A percentile compares a stretch with the other conserved stretches of the same genome.
Conservation (phyloP, 2,113 vertebrate genomes). For the Parotia lawesii region DNA sequence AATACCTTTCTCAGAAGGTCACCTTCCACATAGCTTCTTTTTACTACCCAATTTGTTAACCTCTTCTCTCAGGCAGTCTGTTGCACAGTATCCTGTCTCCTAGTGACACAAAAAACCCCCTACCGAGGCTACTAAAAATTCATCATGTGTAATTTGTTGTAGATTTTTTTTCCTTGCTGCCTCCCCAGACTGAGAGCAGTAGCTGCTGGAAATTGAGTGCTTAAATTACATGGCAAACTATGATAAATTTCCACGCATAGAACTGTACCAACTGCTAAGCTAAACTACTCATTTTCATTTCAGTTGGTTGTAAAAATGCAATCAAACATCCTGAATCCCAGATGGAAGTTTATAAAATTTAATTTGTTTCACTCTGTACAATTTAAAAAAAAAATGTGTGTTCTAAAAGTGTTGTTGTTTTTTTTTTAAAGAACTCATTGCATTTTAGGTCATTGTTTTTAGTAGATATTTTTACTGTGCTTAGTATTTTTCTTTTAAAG, state of each 20-base stretch:
- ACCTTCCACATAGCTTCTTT: not conserved
- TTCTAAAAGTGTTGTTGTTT: not conserved
- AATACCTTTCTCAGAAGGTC: constrained; percentile 38
- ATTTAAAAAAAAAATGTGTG: not conserved
- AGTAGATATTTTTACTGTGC: not conserved
- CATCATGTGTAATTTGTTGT: not conserved
- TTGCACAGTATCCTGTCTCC: not conserved
- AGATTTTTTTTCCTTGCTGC: not conserved
- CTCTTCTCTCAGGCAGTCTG: not conserved
- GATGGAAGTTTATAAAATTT: not conserved
- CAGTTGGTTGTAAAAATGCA: constrained; percentile 1
- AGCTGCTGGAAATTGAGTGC: not conserved
- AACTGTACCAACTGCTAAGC: not conserved
- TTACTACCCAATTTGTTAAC: not conserved
- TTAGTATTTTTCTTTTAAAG: not conserved
- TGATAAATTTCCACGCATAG: constrained; percentile 10
- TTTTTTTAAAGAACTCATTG: not conserved
- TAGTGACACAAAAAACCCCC: not conserved
- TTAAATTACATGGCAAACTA: constrained; percentile 33
- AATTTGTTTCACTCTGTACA: not conserved
- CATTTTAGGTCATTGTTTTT: not conserved
- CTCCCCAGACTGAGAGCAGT: not conserved
- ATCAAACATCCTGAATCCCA: not conserved
- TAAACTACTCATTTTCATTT: constrained; percentile 27
- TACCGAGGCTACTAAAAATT: constrained; percentile 15